Evolutionary conservation across 2,888 invertebrate genomes (phyloP).

Genomic region (Xestoiulus laeticollis): DNA sequence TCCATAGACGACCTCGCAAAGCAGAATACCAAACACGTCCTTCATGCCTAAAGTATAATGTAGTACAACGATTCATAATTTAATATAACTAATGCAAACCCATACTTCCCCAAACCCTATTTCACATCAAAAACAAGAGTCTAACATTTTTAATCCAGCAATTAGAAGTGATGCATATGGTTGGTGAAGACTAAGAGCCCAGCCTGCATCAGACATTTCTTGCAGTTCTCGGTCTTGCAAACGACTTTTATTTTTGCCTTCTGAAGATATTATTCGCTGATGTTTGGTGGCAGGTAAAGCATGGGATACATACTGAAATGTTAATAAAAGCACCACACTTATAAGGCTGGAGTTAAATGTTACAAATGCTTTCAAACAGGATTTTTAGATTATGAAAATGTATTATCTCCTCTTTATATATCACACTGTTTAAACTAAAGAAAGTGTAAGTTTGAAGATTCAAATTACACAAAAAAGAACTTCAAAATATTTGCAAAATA

Average conservation of each 20-base stretch:
- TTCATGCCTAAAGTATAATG: conserved; percentile 72
- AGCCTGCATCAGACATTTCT: conserved; percentile 85
- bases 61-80: not conserved
- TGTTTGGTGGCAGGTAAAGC: not conserved
- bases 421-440: too few relatives aligned
- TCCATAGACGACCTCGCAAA: conserved; percentile 94
- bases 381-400: too few relatives aligned
- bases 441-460: too few relatives aligned
- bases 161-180: conserved; percentile 94
- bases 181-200: conserved; percentile 94
- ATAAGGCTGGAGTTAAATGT: not conserved
- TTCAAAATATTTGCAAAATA: too few relatives aligned
- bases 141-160: conserved; percentile 86
- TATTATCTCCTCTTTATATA: too few relatives aligned
- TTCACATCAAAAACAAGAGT: conserved; percentile 41
- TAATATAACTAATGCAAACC: not conserved
- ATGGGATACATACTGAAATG: not conserved
- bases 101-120: not conserved
- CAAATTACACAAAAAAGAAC: too few relatives aligned
- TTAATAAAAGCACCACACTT: not conserved
- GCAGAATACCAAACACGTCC: conserved; percentile 92
- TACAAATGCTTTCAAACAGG: too few relatives aligned
- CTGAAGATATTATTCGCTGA: not conserved
- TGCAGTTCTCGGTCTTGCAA: conserved; percentile 79
- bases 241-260: conserved; percentile 55